A percentile compares a stretch with the other conserved stretches of the same genome.
Conservation (phyloP, 1,140 invertebrate genomes). For the Tetranychus cinnabarinus region DNA sequence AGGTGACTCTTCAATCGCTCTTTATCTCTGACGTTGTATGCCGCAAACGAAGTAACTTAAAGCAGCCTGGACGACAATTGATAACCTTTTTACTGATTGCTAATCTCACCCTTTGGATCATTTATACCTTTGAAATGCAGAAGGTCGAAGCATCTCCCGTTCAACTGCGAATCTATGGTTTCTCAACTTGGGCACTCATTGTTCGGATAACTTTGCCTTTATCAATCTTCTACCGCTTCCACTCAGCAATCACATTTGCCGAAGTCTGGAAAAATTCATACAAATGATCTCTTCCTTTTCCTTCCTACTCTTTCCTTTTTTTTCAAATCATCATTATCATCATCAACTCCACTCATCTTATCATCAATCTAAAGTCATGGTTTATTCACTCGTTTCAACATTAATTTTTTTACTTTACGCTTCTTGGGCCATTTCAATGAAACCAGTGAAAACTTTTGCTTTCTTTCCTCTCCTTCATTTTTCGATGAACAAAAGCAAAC, state of each 20-base stretch:
- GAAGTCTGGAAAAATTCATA: conserved; percentile 97
- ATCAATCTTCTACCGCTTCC: conserved; percentile 75
- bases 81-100: conserved; percentile 84
- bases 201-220: conserved; percentile 76
- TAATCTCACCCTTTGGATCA: conserved; percentile 83
- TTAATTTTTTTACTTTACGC: no score
- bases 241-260: conserved; percentile 81
- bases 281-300: conserved; percentile 26
- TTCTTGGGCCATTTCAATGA: no score
- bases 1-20: conserved; percentile 69
- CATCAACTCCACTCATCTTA: no score
- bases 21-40: conserved; percentile 84
- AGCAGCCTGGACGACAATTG: conserved; percentile 71
- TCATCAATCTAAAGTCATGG: no score
- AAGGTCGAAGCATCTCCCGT: conserved; percentile 73
- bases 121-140: conserved; percentile 85
- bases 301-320: background rate
- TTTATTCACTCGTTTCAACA: no score
- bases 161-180: conserved; percentile 76
- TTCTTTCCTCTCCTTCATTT: no score
- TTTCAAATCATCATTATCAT: background rate
- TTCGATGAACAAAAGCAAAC: no score
- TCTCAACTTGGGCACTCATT: conserved; percentile 77
- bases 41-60: conserved; percentile 54
- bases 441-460: no score